Base-by-base conservation (phyloP, 2,113 vertebrate species). In the Varanus komodoensis region DNA sequence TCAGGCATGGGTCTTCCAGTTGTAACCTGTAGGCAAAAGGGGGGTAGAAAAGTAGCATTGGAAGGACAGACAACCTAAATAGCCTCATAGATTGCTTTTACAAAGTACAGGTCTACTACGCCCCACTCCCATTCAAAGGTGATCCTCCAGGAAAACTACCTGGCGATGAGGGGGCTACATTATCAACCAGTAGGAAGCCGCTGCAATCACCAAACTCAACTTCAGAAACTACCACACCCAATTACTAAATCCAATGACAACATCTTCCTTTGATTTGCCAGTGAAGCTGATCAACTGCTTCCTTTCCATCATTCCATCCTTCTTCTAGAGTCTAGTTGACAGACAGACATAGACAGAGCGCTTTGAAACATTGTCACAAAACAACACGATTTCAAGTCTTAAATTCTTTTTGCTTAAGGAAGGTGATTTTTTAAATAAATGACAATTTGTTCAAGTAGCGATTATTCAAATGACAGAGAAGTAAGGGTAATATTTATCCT, bases 271-370 rank as follows among this genome's bases (percentile, higher is more conserved):
- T 95, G 93, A 95, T 96, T 93, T 0, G 0, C 54, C 91, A 94
- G 68, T 92, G 87, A 69, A 92, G 87, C 79, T 85, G 73, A 90
- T 94, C 87, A 84, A 77, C 1, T 0, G 61, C 85, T 93, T 95
- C 90, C 86, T 92, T 95, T 95, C 93, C 90, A 92, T 94, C 92
- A 91, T 88, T 69, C 91, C 92, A 91, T 88, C 73, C 91, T 94
- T 90, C 90, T 94, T 93, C 88, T 78, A 94, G 92, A 21, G 3
- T 84, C 85, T 0, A 7, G 75, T 82, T 95, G 95, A 95, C 91
- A 95, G 93, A 95, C 93, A 93, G 94, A 93, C 94, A 94, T 90
- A 95, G 95, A 96, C 89, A 95, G 94, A 96, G 87, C 74, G 74
- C 92, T 78, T 94, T 6, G 25, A 90, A 88, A 93, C 89, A 88